Percentiles rank a stretch among this genome's conserved stretches.
Evolutionary conservation across 2,888 invertebrate genomes (phyloP).

Genomic region (Silvanus unidentatus): DNA sequence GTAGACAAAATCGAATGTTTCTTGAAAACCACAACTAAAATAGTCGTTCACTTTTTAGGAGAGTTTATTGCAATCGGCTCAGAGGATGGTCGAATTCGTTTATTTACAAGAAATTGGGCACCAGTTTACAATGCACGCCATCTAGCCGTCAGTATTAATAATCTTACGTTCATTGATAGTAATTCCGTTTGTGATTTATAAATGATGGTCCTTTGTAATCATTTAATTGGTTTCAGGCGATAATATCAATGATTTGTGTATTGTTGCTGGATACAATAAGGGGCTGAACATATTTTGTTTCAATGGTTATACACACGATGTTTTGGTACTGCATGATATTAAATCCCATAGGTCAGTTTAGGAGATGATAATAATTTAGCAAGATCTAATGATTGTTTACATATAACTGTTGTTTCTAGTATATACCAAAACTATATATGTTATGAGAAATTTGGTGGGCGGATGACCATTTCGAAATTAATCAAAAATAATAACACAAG

Average conservation of each 20-base stretch:
- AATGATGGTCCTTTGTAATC: constrained; percentile 1
- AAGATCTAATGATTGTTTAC: too few relatives aligned
- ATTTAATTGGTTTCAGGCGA: background rate
- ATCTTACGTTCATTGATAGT: constrained; percentile 35
- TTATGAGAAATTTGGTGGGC: constrained; percentile 39
- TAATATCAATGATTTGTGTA: constrained; percentile 16
- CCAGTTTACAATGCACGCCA: constrained; percentile 31
- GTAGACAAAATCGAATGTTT: constrained; percentile 17
- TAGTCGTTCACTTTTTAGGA: constrained; percentile 28
- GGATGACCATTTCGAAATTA: constrained; percentile 38
- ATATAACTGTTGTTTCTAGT: too few relatives aligned
- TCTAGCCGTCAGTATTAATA: constrained; percentile 36
- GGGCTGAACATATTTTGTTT: constrained; percentile 26
- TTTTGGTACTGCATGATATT: constrained; percentile 31
- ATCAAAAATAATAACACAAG: constrained; percentile 25
- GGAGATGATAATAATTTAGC: too few relatives aligned
- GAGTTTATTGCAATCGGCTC: constrained; percentile 40
- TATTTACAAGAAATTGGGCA: constrained; percentile 37
- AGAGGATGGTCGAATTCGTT: constrained; percentile 38
- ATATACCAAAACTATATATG: constrained; percentile 40
- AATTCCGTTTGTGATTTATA: constrained; percentile 17
- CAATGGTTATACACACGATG: constrained; percentile 22
- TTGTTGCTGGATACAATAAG: constrained; percentile 30
- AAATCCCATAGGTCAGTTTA: constrained; percentile 36
- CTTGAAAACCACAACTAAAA: constrained; percentile 1